Evolutionary conservation across 1,140 invertebrate species (phyloP), one percentile per base, ranked within the genome.

Genomic region (Vanessa atalanta): DNA sequence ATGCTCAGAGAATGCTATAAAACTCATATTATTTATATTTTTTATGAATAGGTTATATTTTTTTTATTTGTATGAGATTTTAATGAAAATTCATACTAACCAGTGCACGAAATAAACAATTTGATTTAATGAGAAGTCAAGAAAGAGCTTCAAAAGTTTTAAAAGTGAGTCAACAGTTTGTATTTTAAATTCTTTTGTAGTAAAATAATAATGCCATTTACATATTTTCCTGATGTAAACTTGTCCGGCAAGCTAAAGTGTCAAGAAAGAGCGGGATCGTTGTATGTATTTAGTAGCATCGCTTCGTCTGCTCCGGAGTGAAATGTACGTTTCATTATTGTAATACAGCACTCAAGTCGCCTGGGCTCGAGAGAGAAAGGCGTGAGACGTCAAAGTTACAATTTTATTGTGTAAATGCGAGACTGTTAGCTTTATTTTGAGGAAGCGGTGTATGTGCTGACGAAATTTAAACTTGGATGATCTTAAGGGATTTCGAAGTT

Each of bases 301-400:
- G 68, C 75, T 60, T 74, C 71, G 80, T 75, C 80, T 77, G 69
- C 60, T 75, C 51, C 20, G 50, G 75, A 80, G 75, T 79, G 79
- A 84, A 81, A 79, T 82, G 82, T 79, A 77, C 72, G 70, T 81
- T 79, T 81, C 75, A 80, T 82, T 84, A 81, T 82, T 78, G 72
- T 81, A 76, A 80, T 76, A 73, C 77, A 76, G 73, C 77, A 78
- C 70, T 84, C 60, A 79, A 79, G 77, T 80, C 73, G 63, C 68
- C 63, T 72, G 50, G 48, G 53, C 68, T 74, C 60, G 72, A 55
- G 66, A 72, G 70, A 76, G 73, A 80, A 77, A 79, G 65, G 72
- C 73, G 66, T 63, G 75, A 77, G 75, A 72, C 65, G 72, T 72
- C 75, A 77, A 78, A 79, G 55, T 81, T 77, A 77, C 70, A 72